These are phyloP conservation scores for Ovis canadensis DNA, from an alignment of 2,113 vertebrate species.

Conservation along the genomic window DNA sequence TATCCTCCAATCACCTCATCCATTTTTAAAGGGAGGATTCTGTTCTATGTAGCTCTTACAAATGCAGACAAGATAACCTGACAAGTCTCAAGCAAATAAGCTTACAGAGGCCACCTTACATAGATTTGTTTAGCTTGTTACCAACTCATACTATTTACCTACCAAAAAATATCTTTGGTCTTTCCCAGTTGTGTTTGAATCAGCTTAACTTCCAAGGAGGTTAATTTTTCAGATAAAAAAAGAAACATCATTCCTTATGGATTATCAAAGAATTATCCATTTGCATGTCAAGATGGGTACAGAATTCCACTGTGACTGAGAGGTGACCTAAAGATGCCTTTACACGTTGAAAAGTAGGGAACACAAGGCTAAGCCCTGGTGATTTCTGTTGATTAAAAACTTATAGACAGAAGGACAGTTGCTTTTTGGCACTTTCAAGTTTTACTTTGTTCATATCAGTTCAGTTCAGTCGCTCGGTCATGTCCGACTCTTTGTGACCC, in stretches of 20 bases:
- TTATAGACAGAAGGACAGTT: not conserved
- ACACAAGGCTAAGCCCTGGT: not conserved
- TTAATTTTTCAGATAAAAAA: constrained; percentile 14
- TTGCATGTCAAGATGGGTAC: not conserved
- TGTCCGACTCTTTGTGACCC: no score
- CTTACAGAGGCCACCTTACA: not conserved
- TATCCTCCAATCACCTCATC: not conserved
- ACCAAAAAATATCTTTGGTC: not conserved
- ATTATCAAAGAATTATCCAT: constrained; percentile 17
- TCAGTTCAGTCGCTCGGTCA: no score
- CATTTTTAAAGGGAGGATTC: not conserved
- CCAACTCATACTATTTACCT: not conserved
- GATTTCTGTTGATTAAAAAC: not conserved
- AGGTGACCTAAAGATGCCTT: not conserved
- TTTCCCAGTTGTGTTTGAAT: constrained; percentile 23
- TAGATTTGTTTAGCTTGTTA: constrained; percentile 28
- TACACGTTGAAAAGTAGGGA: not conserved
- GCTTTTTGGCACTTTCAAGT: not conserved
- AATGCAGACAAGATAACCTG: not conserved
- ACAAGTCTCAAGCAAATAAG: constrained; percentile 27
- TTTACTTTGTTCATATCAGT: not conserved
- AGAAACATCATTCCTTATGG: not conserved
- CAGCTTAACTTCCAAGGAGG: not conserved
- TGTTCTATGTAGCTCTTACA: not conserved
- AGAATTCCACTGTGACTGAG: not conserved